These are phyloP conservation scores for Cephalopholis sonnerati DNA, from an alignment of 2,113 vertebrate genomes.

Conservation along the genomic window DNA sequence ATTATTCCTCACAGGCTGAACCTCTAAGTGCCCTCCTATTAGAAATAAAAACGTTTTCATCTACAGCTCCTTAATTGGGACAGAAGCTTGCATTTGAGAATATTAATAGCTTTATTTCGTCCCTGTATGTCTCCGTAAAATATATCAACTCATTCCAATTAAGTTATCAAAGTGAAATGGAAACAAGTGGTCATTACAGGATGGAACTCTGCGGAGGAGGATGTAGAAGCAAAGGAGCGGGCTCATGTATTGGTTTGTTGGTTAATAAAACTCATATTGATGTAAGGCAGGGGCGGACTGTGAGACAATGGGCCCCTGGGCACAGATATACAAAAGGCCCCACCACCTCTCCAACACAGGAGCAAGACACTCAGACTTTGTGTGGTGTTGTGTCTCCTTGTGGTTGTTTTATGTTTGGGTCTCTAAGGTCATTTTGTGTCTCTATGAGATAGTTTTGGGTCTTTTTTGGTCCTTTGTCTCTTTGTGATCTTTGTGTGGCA, in stretches of 20 bases:
- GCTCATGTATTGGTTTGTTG: not conserved
- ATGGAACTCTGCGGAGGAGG: not conserved
- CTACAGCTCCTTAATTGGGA: conserved; percentile 61
- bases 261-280: not conserved
- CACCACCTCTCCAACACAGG: too few relatives aligned
- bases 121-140: conserved; percentile 35
- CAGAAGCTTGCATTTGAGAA: conserved; percentile 49
- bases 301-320: too few relatives aligned
- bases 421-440: too few relatives aligned
- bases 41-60: conserved; percentile 65
- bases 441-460: too few relatives aligned
- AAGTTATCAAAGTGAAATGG: conserved; percentile 53
- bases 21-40: conserved; percentile 51
- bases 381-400: too few relatives aligned
- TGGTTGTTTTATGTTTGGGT: too few relatives aligned
- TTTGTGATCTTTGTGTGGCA: too few relatives aligned
- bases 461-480: too few relatives aligned
- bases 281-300: too few relatives aligned
- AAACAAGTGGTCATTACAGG: conserved; percentile 31
- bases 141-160: conserved; percentile 17
- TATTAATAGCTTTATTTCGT: conserved; percentile 59
- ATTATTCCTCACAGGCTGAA: conserved; percentile 55
- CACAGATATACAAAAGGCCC: too few relatives aligned
- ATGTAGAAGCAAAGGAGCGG: not conserved
- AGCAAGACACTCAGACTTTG: too few relatives aligned